Base-by-base conservation (phyloP, 2,888 invertebrate species). In the Acleris literana region DNA sequence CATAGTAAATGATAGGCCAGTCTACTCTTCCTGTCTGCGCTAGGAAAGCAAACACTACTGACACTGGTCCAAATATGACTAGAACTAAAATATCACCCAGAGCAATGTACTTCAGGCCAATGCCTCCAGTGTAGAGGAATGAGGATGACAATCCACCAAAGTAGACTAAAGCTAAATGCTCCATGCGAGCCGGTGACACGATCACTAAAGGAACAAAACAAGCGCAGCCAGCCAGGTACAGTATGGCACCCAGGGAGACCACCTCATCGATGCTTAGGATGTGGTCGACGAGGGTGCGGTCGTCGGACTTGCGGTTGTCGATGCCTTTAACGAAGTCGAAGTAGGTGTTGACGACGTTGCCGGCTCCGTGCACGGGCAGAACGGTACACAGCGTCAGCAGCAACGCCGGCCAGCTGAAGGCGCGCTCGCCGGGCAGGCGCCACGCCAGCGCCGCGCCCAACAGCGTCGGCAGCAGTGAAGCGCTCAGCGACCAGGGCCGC, bases 301-400 rank as follows among this genome's bases (percentile, higher is more conserved):
- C 99, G 82, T 99, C 98, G 74, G 98, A 97, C 90, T 97, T 97
- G 70, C 97, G 94, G 83, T 96, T 97, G 86, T 99, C 99, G 64
- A 99, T 98, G 55, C 97, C 99, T 91, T 97, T 97, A 43, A 97
- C 95, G 83, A 97, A 99, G 87, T 99, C 99, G 84, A 96, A 99
- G 85, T 98, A 99, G 0, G 99, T 99, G 86, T 99, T 99, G 25
- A 99, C 98, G 49, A 99, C 96, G 88, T 99, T 99, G 61, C 98
- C 99, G 69, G 99, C 99, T 69, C 98, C 98, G 83, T 99, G 99
- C 3, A 99, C 99, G 1, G 97, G 97, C 68, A 98, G 94, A 22
- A 98, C 96, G 3, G 98, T 98, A 75, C 97, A 95, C 58, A 97
- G 93, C 3, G 98, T 98, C 16, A 97, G 93, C 53, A 98, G 78